These are phyloP conservation scores for Sphecodes monilicornis DNA, from an alignment of 2,888 invertebrate genomes.

Conservation along the genomic window DNA sequence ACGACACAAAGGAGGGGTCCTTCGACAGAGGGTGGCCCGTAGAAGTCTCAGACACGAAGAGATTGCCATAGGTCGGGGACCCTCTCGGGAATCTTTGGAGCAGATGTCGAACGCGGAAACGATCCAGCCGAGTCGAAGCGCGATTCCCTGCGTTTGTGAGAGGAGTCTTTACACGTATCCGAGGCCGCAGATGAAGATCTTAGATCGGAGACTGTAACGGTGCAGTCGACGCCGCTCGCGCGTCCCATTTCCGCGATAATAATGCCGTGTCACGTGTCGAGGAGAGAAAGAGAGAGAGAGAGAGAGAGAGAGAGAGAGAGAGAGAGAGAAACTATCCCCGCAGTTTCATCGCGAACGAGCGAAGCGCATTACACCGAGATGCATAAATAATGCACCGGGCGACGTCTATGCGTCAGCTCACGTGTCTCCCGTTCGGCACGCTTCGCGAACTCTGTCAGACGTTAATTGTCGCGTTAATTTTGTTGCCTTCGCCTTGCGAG, in stretches of 20 bases:
- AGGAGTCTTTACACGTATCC: not conserved
- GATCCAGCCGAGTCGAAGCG: conserved; percentile 24
- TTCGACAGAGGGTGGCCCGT: conserved; percentile 14
- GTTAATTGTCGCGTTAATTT: conserved; percentile 40
- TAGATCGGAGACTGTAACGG: conserved; percentile 51
- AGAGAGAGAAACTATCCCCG: not conserved
- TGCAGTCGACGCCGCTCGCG: conserved; percentile 28
- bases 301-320: not conserved
- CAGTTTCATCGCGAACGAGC: conserved; percentile 17
- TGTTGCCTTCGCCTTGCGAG: not conserved
- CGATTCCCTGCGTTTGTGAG: conserved; percentile 2
- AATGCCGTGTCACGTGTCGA: conserved; percentile 51
- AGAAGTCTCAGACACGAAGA: conserved; percentile 53
- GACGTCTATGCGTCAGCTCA: conserved; percentile 14
- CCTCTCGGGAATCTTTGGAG: conserved; percentile 42
- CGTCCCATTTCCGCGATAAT: conserved; percentile 64
- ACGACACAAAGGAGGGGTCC: not conserved
- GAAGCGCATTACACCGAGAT: conserved; percentile 22
- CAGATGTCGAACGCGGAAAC: conserved; percentile 62
- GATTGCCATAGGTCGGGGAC: conserved; percentile 55
- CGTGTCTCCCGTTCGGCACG: conserved; percentile 35
- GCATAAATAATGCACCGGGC: conserved; percentile 47
- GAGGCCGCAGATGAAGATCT: conserved; percentile 51
- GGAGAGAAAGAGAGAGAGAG: not conserved
- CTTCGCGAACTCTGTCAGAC: conserved; percentile 41